Percentiles rank a stretch among this genome's conserved stretches.
Conservation (phyloP, 1,140 invertebrate species). For the Ctenoplectra terminalis region DNA sequence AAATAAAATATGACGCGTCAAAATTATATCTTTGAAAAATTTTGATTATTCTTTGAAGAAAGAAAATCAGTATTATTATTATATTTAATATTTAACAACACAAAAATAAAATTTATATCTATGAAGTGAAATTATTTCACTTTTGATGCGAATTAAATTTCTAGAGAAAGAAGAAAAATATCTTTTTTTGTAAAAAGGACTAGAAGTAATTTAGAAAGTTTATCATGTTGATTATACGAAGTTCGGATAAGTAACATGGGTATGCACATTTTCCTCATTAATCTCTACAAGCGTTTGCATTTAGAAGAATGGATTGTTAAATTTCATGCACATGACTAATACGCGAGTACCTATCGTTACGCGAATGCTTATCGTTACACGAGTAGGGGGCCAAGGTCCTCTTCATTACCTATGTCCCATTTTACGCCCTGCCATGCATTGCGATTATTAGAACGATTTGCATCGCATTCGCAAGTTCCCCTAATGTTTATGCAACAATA, state of each 20-base stretch:
- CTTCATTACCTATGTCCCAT: constrained; percentile 60
- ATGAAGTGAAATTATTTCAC: too few species aligned
- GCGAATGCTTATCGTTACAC: constrained; percentile 62
- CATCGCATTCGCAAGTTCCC: constrained; percentile 16
- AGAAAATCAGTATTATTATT: background rate
- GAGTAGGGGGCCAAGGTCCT: constrained; percentile 64
- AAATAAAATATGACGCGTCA: too few species aligned
- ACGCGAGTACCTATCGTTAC: constrained; percentile 53
- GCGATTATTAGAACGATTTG: constrained; percentile 48
- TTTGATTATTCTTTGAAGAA: too few species aligned
- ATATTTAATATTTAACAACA: background rate
- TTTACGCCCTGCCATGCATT: constrained; percentile 41
- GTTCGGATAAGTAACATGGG: too few species aligned
- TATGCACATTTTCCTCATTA: background rate
- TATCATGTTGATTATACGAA: background rate
- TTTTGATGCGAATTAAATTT: background rate
- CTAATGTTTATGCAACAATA: constrained; percentile 24
- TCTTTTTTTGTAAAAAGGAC: background rate
- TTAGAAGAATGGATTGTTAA: constrained; percentile 50
- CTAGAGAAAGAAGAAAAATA: too few species aligned
- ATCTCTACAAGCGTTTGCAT: constrained; percentile 8
- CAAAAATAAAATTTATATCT: background rate
- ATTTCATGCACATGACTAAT: constrained; percentile 36
- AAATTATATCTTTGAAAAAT: background rate
- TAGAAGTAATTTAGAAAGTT: background rate